A percentile compares a stretch with the other conserved stretches of the same genome.
phyloP scores from a whole-genome alignment of 2,113 vertebrate species.

The Lasiurus cinereus region DNA sequence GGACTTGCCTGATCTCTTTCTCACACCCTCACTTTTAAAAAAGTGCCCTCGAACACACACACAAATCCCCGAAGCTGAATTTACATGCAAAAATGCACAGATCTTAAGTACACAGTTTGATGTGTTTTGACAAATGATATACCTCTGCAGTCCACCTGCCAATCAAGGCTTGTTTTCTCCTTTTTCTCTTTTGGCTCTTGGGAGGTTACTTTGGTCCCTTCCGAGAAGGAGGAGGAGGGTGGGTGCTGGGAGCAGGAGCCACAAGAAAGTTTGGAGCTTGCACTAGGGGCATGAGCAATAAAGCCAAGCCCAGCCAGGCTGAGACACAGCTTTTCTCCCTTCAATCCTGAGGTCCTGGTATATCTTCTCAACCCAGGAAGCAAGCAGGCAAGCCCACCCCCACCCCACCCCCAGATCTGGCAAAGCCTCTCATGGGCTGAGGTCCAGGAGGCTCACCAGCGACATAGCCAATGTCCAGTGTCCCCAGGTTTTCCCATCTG shows the following conservation, averaged over 20 bases:
- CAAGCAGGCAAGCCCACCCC: not conserved
- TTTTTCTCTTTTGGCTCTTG: not conserved
- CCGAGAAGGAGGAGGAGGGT: not conserved
- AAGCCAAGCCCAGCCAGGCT: not conserved
- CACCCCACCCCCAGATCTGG: not conserved
- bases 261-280: accelerated
- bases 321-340: not conserved
- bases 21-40: not conserved
- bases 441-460: not conserved
- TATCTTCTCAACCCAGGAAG: not conserved
- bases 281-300: not conserved
- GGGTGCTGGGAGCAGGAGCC: not conserved
- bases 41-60: not conserved
- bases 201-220: not conserved
- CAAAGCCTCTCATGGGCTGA: not conserved
- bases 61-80: not conserved
- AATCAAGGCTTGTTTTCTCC: not conserved
- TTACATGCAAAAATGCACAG: not conserved
- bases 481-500: not conserved
- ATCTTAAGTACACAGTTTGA: not conserved
- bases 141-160: not conserved
- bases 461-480: not conserved
- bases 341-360: not conserved
- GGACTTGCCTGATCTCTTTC: not conserved
- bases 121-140: not conserved